phyloP scores from a whole-genome alignment of 1,140 invertebrate genomes.

The Ditylenchus dipsaci region DNA sequence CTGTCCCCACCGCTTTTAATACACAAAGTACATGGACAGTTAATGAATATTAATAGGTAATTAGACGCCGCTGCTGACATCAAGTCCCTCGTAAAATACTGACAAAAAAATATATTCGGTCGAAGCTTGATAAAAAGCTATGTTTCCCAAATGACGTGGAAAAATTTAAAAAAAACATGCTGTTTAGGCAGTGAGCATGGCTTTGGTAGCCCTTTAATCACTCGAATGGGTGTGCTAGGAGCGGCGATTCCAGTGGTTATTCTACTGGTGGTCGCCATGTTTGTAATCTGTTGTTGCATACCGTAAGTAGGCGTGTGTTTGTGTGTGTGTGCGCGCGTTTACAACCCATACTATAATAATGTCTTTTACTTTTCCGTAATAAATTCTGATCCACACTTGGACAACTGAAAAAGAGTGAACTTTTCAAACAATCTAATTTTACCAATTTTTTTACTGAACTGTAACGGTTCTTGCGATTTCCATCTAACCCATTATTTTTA shows the following conservation, averaged over 20 bases:
- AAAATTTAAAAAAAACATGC: neutral
- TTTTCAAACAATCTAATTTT: neutral
- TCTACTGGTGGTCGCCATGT: neutral
- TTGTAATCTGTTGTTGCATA: constrained; percentile 14
- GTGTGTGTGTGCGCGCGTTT: neutral
- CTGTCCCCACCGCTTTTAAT: too few species aligned
- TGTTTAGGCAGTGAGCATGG: neutral
- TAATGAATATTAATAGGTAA: too few species aligned
- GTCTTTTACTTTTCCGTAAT: neutral
- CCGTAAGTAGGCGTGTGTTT: too few species aligned
- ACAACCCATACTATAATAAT: neutral
- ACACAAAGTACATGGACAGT: too few species aligned
- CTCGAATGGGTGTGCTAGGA: neutral
- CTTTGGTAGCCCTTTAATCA: neutral
- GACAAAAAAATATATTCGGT: too few species aligned
- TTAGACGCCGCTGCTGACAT: too few species aligned
- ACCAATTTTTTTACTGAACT: too few species aligned
- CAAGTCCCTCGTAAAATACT: too few species aligned
- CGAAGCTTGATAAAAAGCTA: too few species aligned
- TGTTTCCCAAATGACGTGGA: too few species aligned
- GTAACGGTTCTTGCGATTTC: neutral
- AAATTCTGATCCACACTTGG: neutral
- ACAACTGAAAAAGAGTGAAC: neutral
- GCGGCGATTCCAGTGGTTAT: neutral
- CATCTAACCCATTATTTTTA: constrained; percentile 40